Conservation (phyloP, 2,797 vertebrate genomes). For the Neoniphon sammara region DNA sequence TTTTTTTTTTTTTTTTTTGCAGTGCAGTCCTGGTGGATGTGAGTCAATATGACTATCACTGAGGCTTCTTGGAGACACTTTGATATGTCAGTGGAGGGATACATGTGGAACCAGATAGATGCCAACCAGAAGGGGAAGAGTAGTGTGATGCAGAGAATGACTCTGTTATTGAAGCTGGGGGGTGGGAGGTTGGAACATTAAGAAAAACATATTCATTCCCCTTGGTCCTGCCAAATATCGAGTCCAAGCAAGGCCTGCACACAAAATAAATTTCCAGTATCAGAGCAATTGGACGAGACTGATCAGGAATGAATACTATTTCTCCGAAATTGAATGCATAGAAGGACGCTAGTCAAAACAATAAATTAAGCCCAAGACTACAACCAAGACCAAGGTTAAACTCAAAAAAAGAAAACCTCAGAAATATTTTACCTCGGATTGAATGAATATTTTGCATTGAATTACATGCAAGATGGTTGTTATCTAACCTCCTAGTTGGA, state of each 20-base stretch:
- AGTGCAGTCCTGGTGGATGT: conserved; percentile 16
- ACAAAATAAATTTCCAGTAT: conserved; percentile 71
- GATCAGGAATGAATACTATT: conserved; percentile 76
- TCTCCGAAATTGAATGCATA: conserved; percentile 67
- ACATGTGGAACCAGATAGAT: conserved; percentile 33
- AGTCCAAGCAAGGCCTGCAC: conserved; percentile 54
- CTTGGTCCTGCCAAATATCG: conserved; percentile 56
- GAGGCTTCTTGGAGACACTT: conserved; percentile 53
- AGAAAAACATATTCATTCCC: conserved; percentile 66
- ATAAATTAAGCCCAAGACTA: conserved; percentile 75
- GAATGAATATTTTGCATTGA: conserved; percentile 71
- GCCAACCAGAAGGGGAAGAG: conserved; percentile 36
- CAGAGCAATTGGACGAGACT: conserved; percentile 71
- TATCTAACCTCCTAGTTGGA: conserved; percentile 74
- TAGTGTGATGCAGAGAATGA: too few relatives aligned
- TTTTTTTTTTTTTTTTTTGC: too few relatives aligned
- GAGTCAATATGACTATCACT: conserved; percentile 27
- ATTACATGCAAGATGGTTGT: conserved; percentile 77
- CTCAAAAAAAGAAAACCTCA: conserved; percentile 80
- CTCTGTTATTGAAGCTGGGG: too few relatives aligned
- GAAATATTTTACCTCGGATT: conserved; percentile 76
- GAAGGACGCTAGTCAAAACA: conserved; percentile 79
- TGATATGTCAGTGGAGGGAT: conserved; percentile 40
- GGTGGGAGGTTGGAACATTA: conserved; percentile 37
- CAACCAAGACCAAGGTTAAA: conserved; percentile 76